These are phyloP conservation scores for Emberiza fucata DNA, from an alignment of 2,113 vertebrate genomes.

Conservation along the genomic window DNA sequence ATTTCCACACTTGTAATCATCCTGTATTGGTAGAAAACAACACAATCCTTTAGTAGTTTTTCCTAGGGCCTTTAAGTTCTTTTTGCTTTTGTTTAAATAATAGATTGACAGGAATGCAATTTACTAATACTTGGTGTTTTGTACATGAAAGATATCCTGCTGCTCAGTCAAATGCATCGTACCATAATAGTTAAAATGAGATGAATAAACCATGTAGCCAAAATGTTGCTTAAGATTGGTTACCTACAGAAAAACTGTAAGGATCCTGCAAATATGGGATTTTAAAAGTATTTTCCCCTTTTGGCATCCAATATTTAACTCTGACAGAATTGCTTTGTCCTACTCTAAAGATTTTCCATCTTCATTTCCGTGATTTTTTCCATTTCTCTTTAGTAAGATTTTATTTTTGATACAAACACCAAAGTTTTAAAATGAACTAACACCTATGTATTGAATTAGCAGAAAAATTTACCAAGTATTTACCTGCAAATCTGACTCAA, in stretches of 20 bases:
- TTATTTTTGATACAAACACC: background rate
- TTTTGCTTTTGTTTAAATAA: constrained; percentile 7
- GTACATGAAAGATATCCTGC: background rate
- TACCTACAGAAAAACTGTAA: background rate
- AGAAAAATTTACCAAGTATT: background rate
- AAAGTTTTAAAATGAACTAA: background rate
- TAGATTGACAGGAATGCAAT: background rate
- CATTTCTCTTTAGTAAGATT: background rate
- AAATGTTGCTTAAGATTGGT: background rate
- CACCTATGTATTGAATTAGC: background rate
- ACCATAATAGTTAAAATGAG: background rate
- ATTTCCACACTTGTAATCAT: background rate
- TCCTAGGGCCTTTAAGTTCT: background rate
- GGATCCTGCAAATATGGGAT: background rate
- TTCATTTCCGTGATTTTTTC: background rate
- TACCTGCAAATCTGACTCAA: background rate
- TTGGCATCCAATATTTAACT: background rate
- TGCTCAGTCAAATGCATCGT: background rate
- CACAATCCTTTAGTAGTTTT: background rate
- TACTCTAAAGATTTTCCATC: background rate
- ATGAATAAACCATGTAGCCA: background rate
- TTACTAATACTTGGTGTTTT: background rate
- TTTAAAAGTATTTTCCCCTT: background rate
- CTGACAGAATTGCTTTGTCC: background rate
- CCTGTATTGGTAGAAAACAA: background rate